phyloP scores from a whole-genome alignment of 2,888 invertebrate species.

The Raillietiella orientalis region DNA sequence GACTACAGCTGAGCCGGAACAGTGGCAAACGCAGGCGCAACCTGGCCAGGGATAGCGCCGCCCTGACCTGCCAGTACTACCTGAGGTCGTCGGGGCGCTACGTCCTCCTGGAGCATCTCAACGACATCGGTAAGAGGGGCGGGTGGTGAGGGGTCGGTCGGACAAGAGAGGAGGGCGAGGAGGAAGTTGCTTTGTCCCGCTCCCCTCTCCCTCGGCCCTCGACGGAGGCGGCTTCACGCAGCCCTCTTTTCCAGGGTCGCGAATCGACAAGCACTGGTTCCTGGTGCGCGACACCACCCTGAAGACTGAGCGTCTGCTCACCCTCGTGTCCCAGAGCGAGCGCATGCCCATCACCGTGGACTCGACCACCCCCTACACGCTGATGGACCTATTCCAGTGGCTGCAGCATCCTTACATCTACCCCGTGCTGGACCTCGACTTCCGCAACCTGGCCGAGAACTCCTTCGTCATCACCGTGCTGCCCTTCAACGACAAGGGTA shows the following conservation, averaged over 20 bases:
- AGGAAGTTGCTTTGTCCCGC: no score
- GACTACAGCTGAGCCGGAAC: slow-evolving; percentile 26
- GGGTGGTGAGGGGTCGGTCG: no score
- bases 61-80: slow-evolving; percentile 27
- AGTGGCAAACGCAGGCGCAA: slow-evolving; percentile 9
- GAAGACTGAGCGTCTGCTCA: slow-evolving; percentile 39
- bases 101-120: slow-evolving; percentile 39
- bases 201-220: no score
- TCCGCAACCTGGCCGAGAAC: slow-evolving; percentile 17
- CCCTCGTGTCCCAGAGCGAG: slow-evolving; percentile 25
- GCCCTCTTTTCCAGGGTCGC: slow-evolving; percentile 20
- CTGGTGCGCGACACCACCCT: slow-evolving; percentile 46
- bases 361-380: slow-evolving; percentile 28
- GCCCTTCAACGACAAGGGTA: slow-evolving; percentile 51
- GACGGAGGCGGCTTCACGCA: neutral
- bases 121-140: slow-evolving; percentile 36
- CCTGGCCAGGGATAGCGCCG: slow-evolving; percentile 24
- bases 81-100: slow-evolving; percentile 28
- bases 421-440: slow-evolving; percentile 54
- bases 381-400: slow-evolving; percentile 36
- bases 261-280: slow-evolving; percentile 69
- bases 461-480: slow-evolving; percentile 31
- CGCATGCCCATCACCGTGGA: no score
- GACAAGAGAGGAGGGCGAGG: no score
- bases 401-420: slow-evolving; percentile 76